phyloP scores from a whole-genome alignment of 2,888 invertebrate species.

The Hecatera dysodea region DNA sequence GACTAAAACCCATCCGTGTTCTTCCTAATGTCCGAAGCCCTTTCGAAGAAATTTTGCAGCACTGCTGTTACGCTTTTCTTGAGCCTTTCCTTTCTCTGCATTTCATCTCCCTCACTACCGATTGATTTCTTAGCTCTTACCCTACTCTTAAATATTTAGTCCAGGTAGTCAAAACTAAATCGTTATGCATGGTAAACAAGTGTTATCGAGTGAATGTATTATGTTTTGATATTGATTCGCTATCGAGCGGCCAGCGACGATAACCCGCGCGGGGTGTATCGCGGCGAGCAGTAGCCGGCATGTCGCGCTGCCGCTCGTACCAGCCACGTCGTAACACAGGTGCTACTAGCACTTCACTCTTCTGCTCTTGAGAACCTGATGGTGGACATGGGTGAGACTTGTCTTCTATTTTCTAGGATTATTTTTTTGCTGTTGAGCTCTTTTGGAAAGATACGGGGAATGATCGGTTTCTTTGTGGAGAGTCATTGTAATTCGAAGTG shows the following conservation, averaged over 20 bases:
- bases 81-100: background rate
- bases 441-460: background rate
- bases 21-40: too few relatives aligned
- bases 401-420: background rate
- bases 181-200: constrained; percentile 59
- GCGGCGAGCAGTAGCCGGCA: constrained; percentile 56
- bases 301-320: constrained; percentile 45
- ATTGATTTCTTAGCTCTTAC: background rate
- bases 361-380: constrained; percentile 13
- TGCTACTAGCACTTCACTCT: constrained; percentile 14
- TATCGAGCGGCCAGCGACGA: constrained; percentile 58
- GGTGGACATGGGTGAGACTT: constrained; percentile 47
- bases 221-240: constrained; percentile 62
- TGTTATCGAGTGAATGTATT: constrained; percentile 60
- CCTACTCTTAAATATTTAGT: constrained; percentile 15
- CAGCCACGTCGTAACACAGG: background rate
- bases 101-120: background rate
- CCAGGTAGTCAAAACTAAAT: constrained; percentile 43
- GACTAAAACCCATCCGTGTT: too few relatives aligned
- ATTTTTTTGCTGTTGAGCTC: background rate
- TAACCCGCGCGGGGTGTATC: constrained; percentile 61
- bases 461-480: constrained; percentile 12
- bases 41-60: too few relatives aligned
- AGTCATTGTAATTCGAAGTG: background rate
- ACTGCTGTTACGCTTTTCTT: background rate